Base-by-base conservation (phyloP, 2,888 invertebrate genomes). In the Pandemis cinnamomeana region DNA sequence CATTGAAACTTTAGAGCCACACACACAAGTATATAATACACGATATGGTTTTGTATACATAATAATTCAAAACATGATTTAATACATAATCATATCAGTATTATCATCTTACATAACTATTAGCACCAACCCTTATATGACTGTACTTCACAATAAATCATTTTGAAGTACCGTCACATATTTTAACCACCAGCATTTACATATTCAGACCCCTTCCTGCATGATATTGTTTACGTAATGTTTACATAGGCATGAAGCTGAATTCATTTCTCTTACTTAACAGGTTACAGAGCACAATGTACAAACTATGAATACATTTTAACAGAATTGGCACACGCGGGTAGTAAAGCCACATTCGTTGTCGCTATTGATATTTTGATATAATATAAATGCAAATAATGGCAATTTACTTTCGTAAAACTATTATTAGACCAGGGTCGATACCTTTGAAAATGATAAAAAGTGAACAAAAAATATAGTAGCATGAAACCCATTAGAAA, bases 301-400 rank as follows among this genome's bases (percentile, higher is more conserved):
- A 58, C n/a, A 11, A 20, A 27, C 27, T 20, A 55, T 15, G 27
- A 58, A 58, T 68, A 67, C 27, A 58, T 67, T 68, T 75, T 58
- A 75, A 69, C 67, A 46, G 69, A 63, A 67, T 79, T 79, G 78
- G 77, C 79, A 79, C 78, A 75, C 58, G 71, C 42, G 75, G 67
- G 71, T 66, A 68, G 69, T 71, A 62, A 66, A 64, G 72, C 72
- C 73, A 77, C 75, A 75, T 85, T 86, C 86, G 86, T 85, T 86
- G 86, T 85, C 76, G 71, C 76, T 77, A 78, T 76, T 77, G 85
- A 85, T 89, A 85, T 85, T 87, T 82, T 88, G 87, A 86, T 87
- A 86, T 85, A 89, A 85, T 86, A 89, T 93, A 94, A 94, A 94
- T 94, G 93, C 93, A 93, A 90, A 87, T 88, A 92, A 94, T 93